These are phyloP conservation scores for Leptopilina syphax DNA, from an alignment of 2,888 invertebrate genomes.

Conservation along the genomic window DNA sequence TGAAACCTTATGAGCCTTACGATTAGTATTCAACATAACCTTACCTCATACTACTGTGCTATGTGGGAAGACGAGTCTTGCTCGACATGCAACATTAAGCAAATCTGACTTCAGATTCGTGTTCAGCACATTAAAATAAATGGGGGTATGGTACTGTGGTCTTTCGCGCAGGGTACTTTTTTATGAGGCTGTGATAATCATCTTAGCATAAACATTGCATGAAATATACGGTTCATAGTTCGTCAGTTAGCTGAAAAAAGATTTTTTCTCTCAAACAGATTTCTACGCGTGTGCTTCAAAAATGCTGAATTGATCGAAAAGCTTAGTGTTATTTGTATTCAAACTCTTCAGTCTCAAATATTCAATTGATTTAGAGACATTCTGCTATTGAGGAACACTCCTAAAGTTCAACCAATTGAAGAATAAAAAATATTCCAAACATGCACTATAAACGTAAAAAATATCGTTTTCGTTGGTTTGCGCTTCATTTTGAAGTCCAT, in stretches of 20 bases:
- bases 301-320: slow-evolving; percentile 45
- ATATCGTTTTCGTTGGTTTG: slow-evolving; percentile 28
- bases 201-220: background rate
- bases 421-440: slow-evolving; percentile 12
- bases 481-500: slow-evolving; percentile 4
- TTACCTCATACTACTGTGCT: too few species aligned
- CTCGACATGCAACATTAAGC: too few species aligned
- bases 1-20: too few species aligned
- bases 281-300: slow-evolving; percentile 35
- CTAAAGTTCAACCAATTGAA: slow-evolving; percentile 38
- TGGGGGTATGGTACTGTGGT: too few species aligned
- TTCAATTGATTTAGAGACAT: slow-evolving; percentile 23
- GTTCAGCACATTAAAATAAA: too few species aligned
- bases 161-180: too few species aligned
- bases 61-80: too few species aligned
- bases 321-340: slow-evolving; percentile 32
- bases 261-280: background rate
- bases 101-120: too few species aligned
- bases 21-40: too few species aligned
- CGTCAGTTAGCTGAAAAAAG: background rate
- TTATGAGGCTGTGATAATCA: too few species aligned
- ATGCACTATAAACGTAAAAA: slow-evolving; percentile 43
- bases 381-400: slow-evolving; percentile 1
- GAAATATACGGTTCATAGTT: background rate
- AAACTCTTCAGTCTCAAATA: slow-evolving; percentile 39